Evolutionary conservation across 2,888 invertebrate species (phyloP).

Genomic region (Flexamia atlantica): DNA sequence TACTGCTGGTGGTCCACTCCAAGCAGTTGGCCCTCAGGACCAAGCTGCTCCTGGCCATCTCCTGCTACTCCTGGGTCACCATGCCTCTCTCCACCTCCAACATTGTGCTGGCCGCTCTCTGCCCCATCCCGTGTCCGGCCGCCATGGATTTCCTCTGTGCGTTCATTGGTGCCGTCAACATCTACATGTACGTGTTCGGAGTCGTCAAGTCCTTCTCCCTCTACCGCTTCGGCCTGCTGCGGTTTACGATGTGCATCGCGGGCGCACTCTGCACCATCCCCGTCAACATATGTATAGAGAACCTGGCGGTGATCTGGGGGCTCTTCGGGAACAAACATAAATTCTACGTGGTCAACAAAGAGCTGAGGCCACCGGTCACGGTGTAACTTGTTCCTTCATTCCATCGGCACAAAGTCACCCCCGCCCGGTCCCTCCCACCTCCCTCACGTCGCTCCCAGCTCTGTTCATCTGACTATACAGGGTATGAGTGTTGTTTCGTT

Average conservation of each 20-base stretch:
- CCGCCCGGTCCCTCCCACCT: too few relatives aligned
- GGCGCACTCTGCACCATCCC: slow-evolving; percentile 95
- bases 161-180: slow-evolving; percentile 95
- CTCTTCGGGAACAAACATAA: slow-evolving; percentile 96
- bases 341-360: slow-evolving; percentile 98
- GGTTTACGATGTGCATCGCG: slow-evolving; percentile 87
- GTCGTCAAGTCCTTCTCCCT: slow-evolving; percentile 97
- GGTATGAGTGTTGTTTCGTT: slow-evolving; percentile 37
- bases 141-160: slow-evolving; percentile 91
- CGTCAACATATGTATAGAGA: slow-evolving; percentile 95
- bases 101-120: slow-evolving; percentile 88
- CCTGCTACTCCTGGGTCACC: slow-evolving; percentile 98
- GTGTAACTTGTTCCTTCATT: slow-evolving; percentile 74
- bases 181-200: slow-evolving; percentile 99
- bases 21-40: slow-evolving; percentile 87
- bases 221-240: slow-evolving; percentile 88
- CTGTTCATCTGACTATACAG: slow-evolving; percentile 44
- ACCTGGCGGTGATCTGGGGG: slow-evolving; percentile 96
- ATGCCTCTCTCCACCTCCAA: slow-evolving; percentile 95
- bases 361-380: slow-evolving; percentile 84
- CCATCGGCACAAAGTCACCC: slow-evolving; percentile 48
- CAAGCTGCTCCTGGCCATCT: slow-evolving; percentile 90
- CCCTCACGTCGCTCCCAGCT: background rate
- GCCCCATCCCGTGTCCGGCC: slow-evolving; percentile 92
- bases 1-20: slow-evolving; percentile 92